These are phyloP conservation scores for Hypercompe scribonia DNA, from an alignment of 2,888 invertebrate genomes.

Conservation along the genomic window DNA sequence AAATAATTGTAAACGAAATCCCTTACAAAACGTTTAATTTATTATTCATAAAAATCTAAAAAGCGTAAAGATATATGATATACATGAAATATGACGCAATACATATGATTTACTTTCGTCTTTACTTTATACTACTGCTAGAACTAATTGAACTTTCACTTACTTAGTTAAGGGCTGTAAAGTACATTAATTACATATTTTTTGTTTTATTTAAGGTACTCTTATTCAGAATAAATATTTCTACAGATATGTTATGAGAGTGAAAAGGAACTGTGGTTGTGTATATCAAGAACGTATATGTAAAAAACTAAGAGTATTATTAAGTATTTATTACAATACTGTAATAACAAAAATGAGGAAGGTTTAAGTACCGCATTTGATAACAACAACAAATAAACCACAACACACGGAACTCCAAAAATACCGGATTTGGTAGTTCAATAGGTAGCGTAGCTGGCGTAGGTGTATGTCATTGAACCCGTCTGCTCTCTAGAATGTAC, in stretches of 20 bases:
- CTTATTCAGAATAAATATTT: background rate
- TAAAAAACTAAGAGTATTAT: background rate
- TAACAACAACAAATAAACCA: background rate
- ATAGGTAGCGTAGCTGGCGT: constrained; percentile 39
- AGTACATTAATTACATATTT: constrained; percentile 4
- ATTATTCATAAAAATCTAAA: constrained; percentile 13
- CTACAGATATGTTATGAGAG: background rate
- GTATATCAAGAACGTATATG: background rate
- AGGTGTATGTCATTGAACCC: constrained; percentile 46
- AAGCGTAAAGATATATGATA: constrained; percentile 39
- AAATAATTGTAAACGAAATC: background rate
- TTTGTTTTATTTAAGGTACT: background rate
- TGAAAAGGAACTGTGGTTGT: background rate
- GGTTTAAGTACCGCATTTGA: background rate
- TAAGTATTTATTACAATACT: background rate
- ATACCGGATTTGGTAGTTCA: constrained; percentile 50
- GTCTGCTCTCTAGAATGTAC: constrained; percentile 25
- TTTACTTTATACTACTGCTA: constrained; percentile 24
- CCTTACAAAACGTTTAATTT: background rate
- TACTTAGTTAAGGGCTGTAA: constrained; percentile 21
- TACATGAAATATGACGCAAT: constrained; percentile 19
- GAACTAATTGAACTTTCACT: constrained; percentile 42
- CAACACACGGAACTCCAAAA: constrained; percentile 37
- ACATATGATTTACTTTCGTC: constrained; percentile 24
- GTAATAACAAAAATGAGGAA: background rate